Evolutionary conservation across 2,797 vertebrate species (phyloP), one percentile per base, ranked within the genome.

Genomic region (Molothrus ater): DNA sequence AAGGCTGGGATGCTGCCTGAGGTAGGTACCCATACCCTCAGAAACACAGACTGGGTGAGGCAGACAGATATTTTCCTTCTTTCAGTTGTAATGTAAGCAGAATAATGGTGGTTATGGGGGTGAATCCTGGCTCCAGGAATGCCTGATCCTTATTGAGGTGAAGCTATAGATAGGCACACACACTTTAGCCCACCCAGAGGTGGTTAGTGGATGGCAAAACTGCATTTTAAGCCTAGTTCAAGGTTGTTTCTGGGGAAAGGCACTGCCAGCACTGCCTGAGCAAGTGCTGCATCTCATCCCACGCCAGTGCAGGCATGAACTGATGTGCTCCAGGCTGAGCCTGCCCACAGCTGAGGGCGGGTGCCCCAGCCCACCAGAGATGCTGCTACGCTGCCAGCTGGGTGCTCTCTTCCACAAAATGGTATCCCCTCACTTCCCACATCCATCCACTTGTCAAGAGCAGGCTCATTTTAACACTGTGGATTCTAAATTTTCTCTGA

Each of bases 401-500:
- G 87, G 60, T 57, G 63, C 54, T 71, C 25, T 80, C 51, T 70
- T 79, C 25, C 14, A 36, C 75, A 56, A 61, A 88, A 90, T 25
- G 26, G 3, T 10, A 65, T 74, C 90, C 73, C 69, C 34, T 75
- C 84, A 54, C 94, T 95, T 92, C 90, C 87, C 85, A 92, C 82
- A 17, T 84, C 86, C 82, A 74, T 96, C 92, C 72, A 26, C 86
- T 93, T 91, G 88, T 73, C 93, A 94, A 76, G 80, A 92, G 76
- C 86, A 96, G 70, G 75, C 81, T 93, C 51, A 7, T 95, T 96
- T 97, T 86, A 94, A 89, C 82, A 60, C 57, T 66, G 72, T 86
- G 75, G 86, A 66, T 93, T 95, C 86, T 95, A 96, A 93, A 94
- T 96, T 96, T 95, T 92, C 88, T 95, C 86, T 96, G 93, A 93